Evolutionary conservation across 2,797 vertebrate genomes (phyloP).

Genomic region (Chromis chromis): DNA sequence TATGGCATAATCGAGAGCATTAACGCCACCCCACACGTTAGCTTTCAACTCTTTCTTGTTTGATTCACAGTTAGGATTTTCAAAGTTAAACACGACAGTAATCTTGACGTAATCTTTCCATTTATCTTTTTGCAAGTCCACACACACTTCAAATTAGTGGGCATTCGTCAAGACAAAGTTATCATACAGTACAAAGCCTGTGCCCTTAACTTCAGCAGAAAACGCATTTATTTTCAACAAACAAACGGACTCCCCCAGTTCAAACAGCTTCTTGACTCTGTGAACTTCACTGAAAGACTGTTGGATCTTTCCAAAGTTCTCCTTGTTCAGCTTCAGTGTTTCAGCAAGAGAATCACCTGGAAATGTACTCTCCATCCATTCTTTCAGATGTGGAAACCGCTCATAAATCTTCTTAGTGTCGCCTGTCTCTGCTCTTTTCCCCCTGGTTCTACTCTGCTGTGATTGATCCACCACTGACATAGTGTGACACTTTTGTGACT

Average conservation of each 20-base stretch:
- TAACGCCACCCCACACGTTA: too few species aligned
- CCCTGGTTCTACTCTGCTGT: neutral
- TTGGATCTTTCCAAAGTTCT: slow-evolving; percentile 44
- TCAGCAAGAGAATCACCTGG: too few species aligned
- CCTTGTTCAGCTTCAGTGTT: neutral
- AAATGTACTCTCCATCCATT: slow-evolving; percentile 5
- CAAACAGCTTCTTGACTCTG: neutral
- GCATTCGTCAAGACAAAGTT: slow-evolving; percentile 41
- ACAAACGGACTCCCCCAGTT: slow-evolving; percentile 37
- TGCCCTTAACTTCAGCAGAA: neutral
- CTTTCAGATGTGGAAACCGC: neutral
- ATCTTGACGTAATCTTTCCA: too few species aligned
- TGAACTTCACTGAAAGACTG: slow-evolving; percentile 42
- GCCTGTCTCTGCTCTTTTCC: neutral
- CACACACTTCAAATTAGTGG: rapidly evolving
- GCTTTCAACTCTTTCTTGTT: too few species aligned
- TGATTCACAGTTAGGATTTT: rapidly evolving
- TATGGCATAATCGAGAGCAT: slow-evolving; percentile 36
- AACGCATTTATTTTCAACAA: rapidly evolving
- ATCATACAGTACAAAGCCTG: slow-evolving; percentile 53
- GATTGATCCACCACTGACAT: rapidly evolving
- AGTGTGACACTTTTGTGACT: rapidly evolving
- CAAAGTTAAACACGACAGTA: neutral
- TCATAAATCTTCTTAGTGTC: rapidly evolving
- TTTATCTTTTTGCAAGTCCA: too few species aligned